Evolutionary conservation across 2,888 invertebrate species (phyloP).

Genomic region (Ectemnius cavifrons): DNA sequence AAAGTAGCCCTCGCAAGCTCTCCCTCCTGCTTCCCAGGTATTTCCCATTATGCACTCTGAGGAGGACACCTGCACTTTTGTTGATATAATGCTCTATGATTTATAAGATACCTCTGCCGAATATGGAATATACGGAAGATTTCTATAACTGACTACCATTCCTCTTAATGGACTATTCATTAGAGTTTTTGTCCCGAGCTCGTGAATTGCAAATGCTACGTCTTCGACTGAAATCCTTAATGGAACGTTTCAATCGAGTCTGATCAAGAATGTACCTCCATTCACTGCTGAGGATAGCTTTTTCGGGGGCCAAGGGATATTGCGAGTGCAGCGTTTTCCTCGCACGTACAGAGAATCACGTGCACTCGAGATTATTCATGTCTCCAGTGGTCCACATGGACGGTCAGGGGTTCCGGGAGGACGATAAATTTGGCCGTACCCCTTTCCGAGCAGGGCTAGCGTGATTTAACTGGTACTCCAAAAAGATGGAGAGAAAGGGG

Average conservation of each 20-base stretch:
- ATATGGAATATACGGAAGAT: not conserved
- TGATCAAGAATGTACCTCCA: too few species aligned
- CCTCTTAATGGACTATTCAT: too few species aligned
- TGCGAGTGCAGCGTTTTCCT: not conserved
- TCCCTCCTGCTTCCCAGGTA: conserved; percentile 8
- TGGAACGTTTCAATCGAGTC: too few species aligned
- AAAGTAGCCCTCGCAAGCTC: conserved; percentile 45
- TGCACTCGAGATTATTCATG: conserved; percentile 62
- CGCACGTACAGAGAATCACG: conserved; percentile 43
- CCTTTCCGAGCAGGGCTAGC: conserved; percentile 33
- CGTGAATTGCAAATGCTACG: too few species aligned
- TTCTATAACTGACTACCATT: too few species aligned
- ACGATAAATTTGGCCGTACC: conserved; percentile 63
- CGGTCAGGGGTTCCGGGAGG: conserved; percentile 48
- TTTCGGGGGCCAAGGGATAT: not conserved
- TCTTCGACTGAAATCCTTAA: too few species aligned
- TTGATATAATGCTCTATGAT: not conserved
- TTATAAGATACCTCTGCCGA: not conserved
- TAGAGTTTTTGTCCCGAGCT: too few species aligned
- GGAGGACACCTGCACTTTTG: conserved; percentile 3
- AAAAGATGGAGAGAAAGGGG: conserved; percentile 23
- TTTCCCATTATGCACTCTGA: conserved; percentile 5
- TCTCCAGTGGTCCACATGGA: conserved; percentile 52
- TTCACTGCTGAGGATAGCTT: too few species aligned
- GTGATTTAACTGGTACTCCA: conserved; percentile 63